phyloP scores from a whole-genome alignment of 2,888 invertebrate species.

The Strigamia maritima region DNA sequence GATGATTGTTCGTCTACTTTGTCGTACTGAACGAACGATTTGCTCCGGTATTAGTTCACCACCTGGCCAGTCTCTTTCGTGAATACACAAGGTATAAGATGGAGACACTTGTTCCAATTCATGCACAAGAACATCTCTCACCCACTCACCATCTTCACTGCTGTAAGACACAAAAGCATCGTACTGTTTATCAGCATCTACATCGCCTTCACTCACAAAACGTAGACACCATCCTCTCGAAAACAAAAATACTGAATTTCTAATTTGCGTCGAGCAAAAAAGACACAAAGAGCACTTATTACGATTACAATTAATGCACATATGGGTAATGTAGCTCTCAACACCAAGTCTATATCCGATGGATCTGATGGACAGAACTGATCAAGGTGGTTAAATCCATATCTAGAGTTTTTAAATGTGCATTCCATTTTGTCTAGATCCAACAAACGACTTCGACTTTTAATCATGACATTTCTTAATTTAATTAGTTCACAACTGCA shows the following conservation, averaged over 20 bases:
- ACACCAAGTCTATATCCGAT: not conserved
- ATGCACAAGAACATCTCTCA: not conserved
- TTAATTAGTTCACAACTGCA: not conserved
- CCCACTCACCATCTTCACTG: not conserved
- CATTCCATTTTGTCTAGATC: not conserved
- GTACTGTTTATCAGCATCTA: not conserved
- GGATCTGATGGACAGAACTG: not conserved
- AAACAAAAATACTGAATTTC: not conserved
- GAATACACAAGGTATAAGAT: not conserved
- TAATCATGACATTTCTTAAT: not conserved
- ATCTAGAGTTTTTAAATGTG: not conserved
- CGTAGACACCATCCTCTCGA: constrained; percentile 10
- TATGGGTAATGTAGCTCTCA: not conserved
- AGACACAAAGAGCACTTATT: not conserved
- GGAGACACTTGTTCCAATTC: not conserved
- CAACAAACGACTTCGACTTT: not conserved
- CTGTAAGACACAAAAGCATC: constrained; percentile 9
- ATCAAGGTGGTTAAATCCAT: not conserved
- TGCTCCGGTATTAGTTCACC: constrained; percentile 8
- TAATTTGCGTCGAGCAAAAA: not conserved
- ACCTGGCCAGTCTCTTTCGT: not conserved
- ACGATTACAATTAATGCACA: not conserved
- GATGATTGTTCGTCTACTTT: not conserved
- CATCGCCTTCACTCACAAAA: not conserved
- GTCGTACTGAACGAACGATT: not conserved